These are phyloP conservation scores for Podarcis siculus DNA, from an alignment of 2,797 vertebrate genomes.

Conservation along the genomic window DNA sequence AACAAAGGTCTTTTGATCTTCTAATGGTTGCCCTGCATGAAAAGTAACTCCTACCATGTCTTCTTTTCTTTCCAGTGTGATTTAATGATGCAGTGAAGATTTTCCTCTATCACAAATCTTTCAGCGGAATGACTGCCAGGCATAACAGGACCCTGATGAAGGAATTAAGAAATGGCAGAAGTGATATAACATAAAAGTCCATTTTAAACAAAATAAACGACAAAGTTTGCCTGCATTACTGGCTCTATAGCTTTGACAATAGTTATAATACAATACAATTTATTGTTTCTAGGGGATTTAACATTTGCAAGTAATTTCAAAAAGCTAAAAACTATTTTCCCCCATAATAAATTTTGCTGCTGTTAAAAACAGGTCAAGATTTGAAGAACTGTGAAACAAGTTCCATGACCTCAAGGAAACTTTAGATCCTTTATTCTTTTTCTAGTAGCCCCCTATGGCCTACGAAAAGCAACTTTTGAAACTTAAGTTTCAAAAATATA, in stretches of 20 bases:
- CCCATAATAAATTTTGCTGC: background rate
- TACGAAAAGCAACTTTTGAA: no score
- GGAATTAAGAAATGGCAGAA: conserved; percentile 13
- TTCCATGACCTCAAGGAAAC: background rate
- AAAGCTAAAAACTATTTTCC: background rate
- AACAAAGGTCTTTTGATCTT: background rate
- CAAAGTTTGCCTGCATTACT: no score
- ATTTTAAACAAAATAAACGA: background rate
- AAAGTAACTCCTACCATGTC: conserved; percentile 84
- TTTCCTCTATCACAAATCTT: conserved; percentile 97
- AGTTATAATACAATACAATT: background rate
- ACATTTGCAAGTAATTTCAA: background rate
- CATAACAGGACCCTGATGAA: conserved; percentile 94
- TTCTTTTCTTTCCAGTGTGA: conserved; percentile 98
- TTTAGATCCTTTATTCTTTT: background rate
- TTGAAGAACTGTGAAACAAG: background rate
- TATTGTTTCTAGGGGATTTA: background rate
- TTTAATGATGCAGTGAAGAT: conserved; percentile 95
- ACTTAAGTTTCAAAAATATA: background rate
- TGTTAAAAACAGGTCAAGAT: background rate
- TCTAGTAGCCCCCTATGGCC: background rate
- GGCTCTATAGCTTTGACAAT: background rate
- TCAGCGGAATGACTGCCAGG: conserved; percentile 97
- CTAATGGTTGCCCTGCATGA: background rate
- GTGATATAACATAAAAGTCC: background rate